Evolutionary conservation across 2,888 invertebrate species (phyloP), one percentile per base, ranked within the genome.

Genomic region (Volucella bombylans): DNA sequence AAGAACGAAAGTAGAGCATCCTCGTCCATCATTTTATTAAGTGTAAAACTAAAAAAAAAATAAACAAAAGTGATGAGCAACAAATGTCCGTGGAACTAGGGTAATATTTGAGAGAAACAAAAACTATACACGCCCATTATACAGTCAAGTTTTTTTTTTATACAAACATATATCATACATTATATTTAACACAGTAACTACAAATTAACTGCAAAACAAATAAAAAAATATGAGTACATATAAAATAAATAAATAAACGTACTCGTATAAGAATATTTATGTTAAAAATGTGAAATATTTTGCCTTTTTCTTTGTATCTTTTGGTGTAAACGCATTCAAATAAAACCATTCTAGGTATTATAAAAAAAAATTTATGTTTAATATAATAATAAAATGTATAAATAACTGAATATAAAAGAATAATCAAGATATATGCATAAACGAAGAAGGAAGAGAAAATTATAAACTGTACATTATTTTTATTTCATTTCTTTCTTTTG

Each of bases 401-500:
- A 45, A 69, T 61, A 74, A n/a, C 15, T 43, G 31, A 47, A 77
- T 69, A 62, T 47, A 55, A 23, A 67, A 15, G 38, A 52, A 54
- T 54, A 55, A 57, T 41, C 8, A 8, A 47, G 55, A 54, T 45
- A 55, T 6, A n/a, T 64, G 14, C 38, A 45, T 12, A n/a, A 47
- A 55, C 55, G 14, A 68, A 12, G 43, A 77, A 59, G 47, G 77
- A 62, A 69, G 41, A 72, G 50, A 72, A 55, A 55, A 43, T 50
- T 68, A 50, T 52, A 68, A 64, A 54, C 67, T 85, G 83, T 85
- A 85, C 74, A 85, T 80, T 85, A 79, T 83, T 85, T 77, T 71
- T 50, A 49, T 67, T 80, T 74, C 38, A 47, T 74, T 71, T 59
- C 52, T 59, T 52, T 11, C 4, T 14, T 54, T 43, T 39, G 50